These are phyloP conservation scores for Atethmia centrago DNA, from an alignment of 2,888 invertebrate genomes.

Conservation along the genomic window DNA sequence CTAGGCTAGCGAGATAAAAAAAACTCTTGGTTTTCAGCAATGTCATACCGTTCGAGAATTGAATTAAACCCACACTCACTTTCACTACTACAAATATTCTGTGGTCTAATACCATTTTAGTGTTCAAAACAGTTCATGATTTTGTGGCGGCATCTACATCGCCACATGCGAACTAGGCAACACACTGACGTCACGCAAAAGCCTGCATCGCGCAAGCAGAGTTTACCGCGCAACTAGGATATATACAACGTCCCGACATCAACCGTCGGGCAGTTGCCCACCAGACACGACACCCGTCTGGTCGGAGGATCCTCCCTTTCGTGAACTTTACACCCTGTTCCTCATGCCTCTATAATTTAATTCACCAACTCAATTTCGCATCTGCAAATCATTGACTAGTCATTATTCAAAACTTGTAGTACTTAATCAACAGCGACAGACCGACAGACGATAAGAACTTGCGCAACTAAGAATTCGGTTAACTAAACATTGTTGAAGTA, in stretches of 20 bases:
- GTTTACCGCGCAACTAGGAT: too few species aligned
- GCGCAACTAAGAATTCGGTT: conserved; percentile 40
- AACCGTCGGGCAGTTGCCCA: too few species aligned
- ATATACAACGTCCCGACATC: too few species aligned
- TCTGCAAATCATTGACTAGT: neutral
- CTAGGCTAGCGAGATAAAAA: neutral
- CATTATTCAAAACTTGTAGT: conserved; percentile 23
- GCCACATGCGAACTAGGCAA: too few species aligned
- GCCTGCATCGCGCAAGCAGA: too few species aligned
- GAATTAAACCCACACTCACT: neutral
- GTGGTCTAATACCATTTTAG: neutral
- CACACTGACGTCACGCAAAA: too few species aligned
- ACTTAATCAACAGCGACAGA: conserved; percentile 31
- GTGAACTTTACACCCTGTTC: too few species aligned
- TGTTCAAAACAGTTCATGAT: neutral
- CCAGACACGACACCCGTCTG: too few species aligned
- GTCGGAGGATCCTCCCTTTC: too few species aligned
- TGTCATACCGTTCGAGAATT: too few species aligned
- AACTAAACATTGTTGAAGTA: conserved; percentile 52
- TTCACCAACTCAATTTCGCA: neutral
- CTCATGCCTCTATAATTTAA: too few species aligned
- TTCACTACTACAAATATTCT: neutral
- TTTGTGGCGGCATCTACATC: too few species aligned
- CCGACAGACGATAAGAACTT: conserved; percentile 15
- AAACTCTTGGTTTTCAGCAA: neutral